A percentile compares a stretch with the other conserved stretches of the same genome.
phyloP scores from a whole-genome alignment of 1,140 invertebrate species.

The Thaumetopoea pityocampa region DNA sequence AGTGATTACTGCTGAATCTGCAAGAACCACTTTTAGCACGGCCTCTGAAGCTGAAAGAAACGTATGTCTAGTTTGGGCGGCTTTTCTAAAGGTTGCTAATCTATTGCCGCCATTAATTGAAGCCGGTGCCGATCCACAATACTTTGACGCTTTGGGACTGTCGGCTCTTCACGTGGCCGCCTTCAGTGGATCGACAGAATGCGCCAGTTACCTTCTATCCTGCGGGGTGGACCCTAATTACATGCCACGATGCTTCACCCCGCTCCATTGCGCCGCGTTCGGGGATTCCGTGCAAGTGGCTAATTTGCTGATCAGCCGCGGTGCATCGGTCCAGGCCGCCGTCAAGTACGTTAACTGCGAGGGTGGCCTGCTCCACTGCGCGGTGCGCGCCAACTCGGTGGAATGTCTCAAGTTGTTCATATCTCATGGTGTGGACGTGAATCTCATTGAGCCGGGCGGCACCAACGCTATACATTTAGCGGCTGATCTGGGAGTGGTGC shows the following conservation, averaged over 20 bases:
- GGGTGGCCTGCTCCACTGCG: slow-evolving; percentile 86
- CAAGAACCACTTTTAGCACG: slow-evolving; percentile 69
- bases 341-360: slow-evolving; percentile 80
- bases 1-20: slow-evolving; percentile 77
- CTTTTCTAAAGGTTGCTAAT: slow-evolving; percentile 81
- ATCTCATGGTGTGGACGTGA: slow-evolving; percentile 81
- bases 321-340: slow-evolving; percentile 77
- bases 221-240: slow-evolving; percentile 82
- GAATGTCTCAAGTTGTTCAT: slow-evolving; percentile 85
- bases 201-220: slow-evolving; percentile 81
- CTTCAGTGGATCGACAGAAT: slow-evolving; percentile 84
- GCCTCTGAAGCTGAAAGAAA: slow-evolving; percentile 81
- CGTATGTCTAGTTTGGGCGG: slow-evolving; percentile 81
- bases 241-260: slow-evolving; percentile 81
- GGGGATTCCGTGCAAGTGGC: slow-evolving; percentile 85
- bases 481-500: slow-evolving; percentile 83
- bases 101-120: slow-evolving; percentile 78
- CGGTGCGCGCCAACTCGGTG: slow-evolving; percentile 84
- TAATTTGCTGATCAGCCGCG: slow-evolving; percentile 81
- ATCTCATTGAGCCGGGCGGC: slow-evolving; percentile 82
- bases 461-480: slow-evolving; percentile 86
- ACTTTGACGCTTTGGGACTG: slow-evolving; percentile 81
- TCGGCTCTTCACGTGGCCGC: slow-evolving; percentile 85
- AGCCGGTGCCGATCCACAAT: slow-evolving; percentile 81
- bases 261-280: slow-evolving; percentile 88